Evolutionary conservation across 2,888 invertebrate species (phyloP).

Genomic region (Callyntrura guangdongensis): DNA sequence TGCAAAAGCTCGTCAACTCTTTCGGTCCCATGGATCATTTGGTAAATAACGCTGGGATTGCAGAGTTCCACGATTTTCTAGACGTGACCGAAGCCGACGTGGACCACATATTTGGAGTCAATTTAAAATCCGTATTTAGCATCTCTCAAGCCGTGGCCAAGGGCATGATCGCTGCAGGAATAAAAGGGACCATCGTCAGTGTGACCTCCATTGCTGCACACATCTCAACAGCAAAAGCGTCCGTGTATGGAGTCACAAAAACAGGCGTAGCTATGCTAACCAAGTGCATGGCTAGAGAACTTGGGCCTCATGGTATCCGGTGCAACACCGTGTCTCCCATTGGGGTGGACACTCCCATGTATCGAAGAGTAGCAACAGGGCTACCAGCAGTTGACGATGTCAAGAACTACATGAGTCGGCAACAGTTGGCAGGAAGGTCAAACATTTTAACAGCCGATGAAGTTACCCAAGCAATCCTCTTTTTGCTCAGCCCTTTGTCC

Average conservation of each 20-base stretch:
- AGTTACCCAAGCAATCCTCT: constrained; percentile 23
- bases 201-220: constrained; percentile 8
- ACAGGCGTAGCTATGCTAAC: constrained; percentile 26
- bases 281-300: constrained; percentile 12
- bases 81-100: not conserved
- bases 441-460: not conserved
- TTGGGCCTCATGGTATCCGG: constrained; percentile 36
- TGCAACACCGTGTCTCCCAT: constrained; percentile 27
- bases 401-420: not conserved
- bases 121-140: constrained; percentile 29
- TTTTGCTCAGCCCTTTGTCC: constrained; percentile 53
- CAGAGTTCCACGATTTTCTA: not conserved
- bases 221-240: not conserved
- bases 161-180: constrained; percentile 49
- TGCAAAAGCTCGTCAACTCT: not conserved
- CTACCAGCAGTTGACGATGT: not conserved
- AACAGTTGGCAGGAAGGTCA: constrained; percentile 3
- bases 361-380: not conserved
- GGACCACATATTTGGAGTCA: not conserved
- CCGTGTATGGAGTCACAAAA: constrained; percentile 22
- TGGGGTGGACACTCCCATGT: constrained; percentile 20
- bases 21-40: constrained; percentile 65
- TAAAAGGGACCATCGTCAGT: constrained; percentile 40
- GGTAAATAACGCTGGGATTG: constrained; percentile 65
- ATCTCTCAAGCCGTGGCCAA: constrained; percentile 51